A percentile compares a stretch with the other conserved stretches of the same genome.
Conservation (phyloP, 2,113 vertebrate species). For the Notarius quadriscutis region DNA sequence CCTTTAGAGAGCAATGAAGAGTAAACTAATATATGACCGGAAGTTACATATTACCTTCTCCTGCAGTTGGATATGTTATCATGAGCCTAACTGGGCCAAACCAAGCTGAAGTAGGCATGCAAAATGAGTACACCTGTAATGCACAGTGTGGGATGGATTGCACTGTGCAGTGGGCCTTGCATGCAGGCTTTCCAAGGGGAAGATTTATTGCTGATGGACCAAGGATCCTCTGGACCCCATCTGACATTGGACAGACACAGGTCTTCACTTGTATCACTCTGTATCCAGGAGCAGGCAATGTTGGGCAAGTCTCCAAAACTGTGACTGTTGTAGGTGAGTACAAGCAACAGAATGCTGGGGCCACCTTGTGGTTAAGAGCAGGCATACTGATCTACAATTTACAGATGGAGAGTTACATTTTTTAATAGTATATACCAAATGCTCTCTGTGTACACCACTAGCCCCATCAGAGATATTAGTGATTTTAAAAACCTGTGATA, state of each 20-base stretch:
- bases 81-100: slow-evolving; percentile 55
- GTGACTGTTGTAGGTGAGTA: slow-evolving; percentile 57
- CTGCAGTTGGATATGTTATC: slow-evolving; percentile 53
- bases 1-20: too few relatives aligned
- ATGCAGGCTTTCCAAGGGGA: slow-evolving; percentile 47
- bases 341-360: background rate
- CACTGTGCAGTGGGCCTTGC: slow-evolving; percentile 54
- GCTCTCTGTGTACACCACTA: background rate
- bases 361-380: slow-evolving; percentile 7
- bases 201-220: slow-evolving; percentile 44
- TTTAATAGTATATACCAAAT: background rate
- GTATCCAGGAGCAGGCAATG: slow-evolving; percentile 44
- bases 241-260: slow-evolving; percentile 48
- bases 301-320: slow-evolving; percentile 51
- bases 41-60: background rate
- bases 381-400: background rate
- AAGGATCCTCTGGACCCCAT: slow-evolving; percentile 53
- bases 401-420: background rate
- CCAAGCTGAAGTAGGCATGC: slow-evolving; percentile 27
- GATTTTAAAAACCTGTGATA: background rate
- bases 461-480: background rate
- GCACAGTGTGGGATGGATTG: slow-evolving; percentile 55
- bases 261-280: slow-evolving; percentile 60
- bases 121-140: slow-evolving; percentile 54
- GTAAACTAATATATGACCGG: background rate